These are phyloP conservation scores for Poecilus cupreus DNA, from an alignment of 2,888 invertebrate genomes.

Conservation along the genomic window DNA sequence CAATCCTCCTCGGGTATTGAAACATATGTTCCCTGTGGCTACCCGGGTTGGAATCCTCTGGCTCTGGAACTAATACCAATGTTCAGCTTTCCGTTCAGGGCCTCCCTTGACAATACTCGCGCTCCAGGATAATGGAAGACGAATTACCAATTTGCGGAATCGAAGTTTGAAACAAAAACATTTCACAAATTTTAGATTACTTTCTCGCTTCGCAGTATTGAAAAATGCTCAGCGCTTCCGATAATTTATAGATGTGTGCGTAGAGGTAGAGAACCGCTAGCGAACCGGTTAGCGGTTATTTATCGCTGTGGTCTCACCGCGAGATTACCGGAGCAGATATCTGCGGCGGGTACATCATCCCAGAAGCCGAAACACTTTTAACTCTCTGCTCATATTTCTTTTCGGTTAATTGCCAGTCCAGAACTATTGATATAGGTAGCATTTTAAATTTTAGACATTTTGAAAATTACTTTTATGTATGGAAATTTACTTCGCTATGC, in stretches of 20 bases:
- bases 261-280: neutral
- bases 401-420: slow-evolving; percentile 1
- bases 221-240: slow-evolving; percentile 43
- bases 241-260: slow-evolving; percentile 38
- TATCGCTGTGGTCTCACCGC: slow-evolving; percentile 13
- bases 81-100: slow-evolving; percentile 13
- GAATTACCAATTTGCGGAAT: slow-evolving; percentile 56
- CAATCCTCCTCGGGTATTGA: neutral
- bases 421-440: too few relatives aligned
- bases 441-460: neutral
- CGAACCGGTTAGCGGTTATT: slow-evolving; percentile 5
- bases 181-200: slow-evolving; percentile 57
- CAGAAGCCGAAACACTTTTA: slow-evolving; percentile 14
- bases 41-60: slow-evolving; percentile 2
- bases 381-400: slow-evolving; percentile 24
- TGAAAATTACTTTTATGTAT: slow-evolving; percentile 21
- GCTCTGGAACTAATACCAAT: slow-evolving; percentile 10
- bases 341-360: neutral
- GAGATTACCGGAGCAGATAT: slow-evolving; percentile 9
- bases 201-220: slow-evolving; percentile 45
- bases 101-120: slow-evolving; percentile 37
- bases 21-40: slow-evolving; percentile 6
- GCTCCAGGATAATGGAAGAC: slow-evolving; percentile 52
- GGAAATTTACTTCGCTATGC: too few relatives aligned
- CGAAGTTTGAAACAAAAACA: slow-evolving; percentile 56